phyloP scores from a whole-genome alignment of 2,888 invertebrate genomes.

The Caenorhabditis doughertyi region DNA sequence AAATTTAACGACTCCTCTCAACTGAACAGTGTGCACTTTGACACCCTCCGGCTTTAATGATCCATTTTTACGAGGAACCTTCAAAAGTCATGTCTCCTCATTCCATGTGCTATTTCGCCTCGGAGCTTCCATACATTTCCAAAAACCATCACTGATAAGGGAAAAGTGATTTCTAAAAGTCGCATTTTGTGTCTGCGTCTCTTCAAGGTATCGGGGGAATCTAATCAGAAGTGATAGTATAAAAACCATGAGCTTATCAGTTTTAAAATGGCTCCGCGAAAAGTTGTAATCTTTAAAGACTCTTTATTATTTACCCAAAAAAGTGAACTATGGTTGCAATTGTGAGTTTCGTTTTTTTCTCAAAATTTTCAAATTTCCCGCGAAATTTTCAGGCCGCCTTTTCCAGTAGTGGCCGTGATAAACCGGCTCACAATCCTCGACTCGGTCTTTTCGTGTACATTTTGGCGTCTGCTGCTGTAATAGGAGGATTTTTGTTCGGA shows the following conservation, averaged over 20 bases:
- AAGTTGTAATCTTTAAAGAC: conserved; percentile 29
- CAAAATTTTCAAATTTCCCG: conserved; percentile 11
- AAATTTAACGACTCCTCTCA: background rate
- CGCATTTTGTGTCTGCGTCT: conserved; percentile 30
- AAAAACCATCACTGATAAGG: conserved; percentile 34
- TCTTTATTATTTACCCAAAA: background rate
- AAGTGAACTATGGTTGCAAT: conserved; percentile 55
- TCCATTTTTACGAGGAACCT: conserved; percentile 10
- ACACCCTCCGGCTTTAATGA: background rate
- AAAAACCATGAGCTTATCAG: conserved; percentile 50
- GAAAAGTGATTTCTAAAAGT: conserved; percentile 44
- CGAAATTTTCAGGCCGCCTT: conserved; percentile 37
- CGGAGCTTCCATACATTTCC: background rate
- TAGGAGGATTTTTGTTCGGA: conserved; percentile 84
- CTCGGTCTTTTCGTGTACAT: conserved; percentile 74
- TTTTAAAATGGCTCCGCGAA: background rate
- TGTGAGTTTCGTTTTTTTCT: conserved; percentile 33
- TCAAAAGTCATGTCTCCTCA: conserved; percentile 5
- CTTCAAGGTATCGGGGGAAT: background rate
- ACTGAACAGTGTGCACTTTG: conserved; percentile 36
- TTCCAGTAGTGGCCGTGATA: conserved; percentile 64
- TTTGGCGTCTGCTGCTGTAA: conserved; percentile 55
- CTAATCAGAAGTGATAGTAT: background rate
- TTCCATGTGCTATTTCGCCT: background rate
- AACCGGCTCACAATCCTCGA: conserved; percentile 67